Evolutionary conservation across 1,140 invertebrate genomes (phyloP).

Genomic region (Coelopa frigida): DNA sequence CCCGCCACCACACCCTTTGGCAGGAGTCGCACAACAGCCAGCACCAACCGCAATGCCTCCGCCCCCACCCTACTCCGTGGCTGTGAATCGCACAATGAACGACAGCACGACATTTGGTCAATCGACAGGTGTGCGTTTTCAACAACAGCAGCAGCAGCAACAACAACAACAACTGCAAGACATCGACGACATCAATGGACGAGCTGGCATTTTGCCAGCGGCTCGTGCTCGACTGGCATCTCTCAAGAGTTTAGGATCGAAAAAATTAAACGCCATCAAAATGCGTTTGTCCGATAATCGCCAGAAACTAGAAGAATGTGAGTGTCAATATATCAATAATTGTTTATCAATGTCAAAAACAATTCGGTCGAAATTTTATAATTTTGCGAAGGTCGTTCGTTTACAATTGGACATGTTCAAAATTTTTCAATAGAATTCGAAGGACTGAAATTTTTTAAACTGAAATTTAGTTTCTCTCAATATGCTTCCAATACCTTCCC

Average conservation of each 20-base stretch:
- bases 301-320: slow-evolving; percentile 43
- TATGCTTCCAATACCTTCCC: slow-evolving; percentile 6
- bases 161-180: slow-evolving; percentile 23
- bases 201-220: slow-evolving; percentile 43
- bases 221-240: slow-evolving; percentile 54
- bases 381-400: too few species aligned
- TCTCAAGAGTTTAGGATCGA: slow-evolving; percentile 58
- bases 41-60: too few species aligned
- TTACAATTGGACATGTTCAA: too few species aligned
- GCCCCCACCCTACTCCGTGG: slow-evolving; percentile 14
- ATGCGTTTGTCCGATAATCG: slow-evolving; percentile 58
- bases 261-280: slow-evolving; percentile 57
- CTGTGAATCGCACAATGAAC: slow-evolving; percentile 10
- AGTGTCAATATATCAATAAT: too few species aligned
- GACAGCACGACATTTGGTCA: not conserved
- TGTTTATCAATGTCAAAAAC: too few species aligned
- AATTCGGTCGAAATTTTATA: too few species aligned
- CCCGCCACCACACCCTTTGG: too few species aligned
- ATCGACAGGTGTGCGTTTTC: slow-evolving; percentile 30
- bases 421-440: too few species aligned
- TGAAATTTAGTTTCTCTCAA: too few species aligned
- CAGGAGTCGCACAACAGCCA: too few species aligned
- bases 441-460: too few species aligned
- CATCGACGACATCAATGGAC: slow-evolving; percentile 20
- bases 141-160: too few species aligned